Percentiles rank a stretch among this genome's conserved stretches.
Evolutionary conservation across 2,113 vertebrate genomes (phyloP).

Genomic region (Stomatorhinus ivindoensis): DNA sequence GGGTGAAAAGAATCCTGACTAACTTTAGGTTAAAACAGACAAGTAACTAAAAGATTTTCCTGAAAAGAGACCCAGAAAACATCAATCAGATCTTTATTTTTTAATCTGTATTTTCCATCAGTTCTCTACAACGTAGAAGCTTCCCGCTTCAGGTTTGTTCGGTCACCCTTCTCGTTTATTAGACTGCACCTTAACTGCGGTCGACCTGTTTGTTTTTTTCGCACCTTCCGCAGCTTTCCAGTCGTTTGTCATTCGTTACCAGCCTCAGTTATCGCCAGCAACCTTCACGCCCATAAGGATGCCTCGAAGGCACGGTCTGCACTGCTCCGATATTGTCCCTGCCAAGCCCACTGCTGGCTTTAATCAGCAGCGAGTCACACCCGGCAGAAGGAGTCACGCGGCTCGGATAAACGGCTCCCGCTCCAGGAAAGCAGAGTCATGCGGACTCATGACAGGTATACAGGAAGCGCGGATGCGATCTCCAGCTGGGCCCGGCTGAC

Average conservation of each 20-base stretch:
- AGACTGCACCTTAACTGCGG: not conserved
- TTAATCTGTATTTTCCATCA: not conserved
- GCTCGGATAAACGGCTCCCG: not conserved
- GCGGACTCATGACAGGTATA: not conserved
- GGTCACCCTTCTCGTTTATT: not conserved
- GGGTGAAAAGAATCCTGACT: not conserved
- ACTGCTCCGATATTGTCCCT: not conserved
- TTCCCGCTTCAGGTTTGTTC: not conserved
- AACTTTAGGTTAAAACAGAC: not conserved
- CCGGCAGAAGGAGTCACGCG: not conserved
- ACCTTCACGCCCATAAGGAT: not conserved
- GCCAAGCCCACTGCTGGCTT: slow-evolving; percentile 2
- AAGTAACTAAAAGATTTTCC: not conserved
- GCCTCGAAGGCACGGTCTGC: not conserved
- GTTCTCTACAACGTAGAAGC: not conserved
- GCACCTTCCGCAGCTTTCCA: not conserved
- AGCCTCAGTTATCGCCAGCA: not conserved
- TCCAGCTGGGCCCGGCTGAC: not conserved
- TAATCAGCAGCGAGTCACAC: not conserved
- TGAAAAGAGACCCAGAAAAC: not conserved
- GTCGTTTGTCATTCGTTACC: not conserved
- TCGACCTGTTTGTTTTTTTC: not conserved
- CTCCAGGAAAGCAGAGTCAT: not conserved
- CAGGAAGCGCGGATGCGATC: not conserved
- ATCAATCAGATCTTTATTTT: not conserved